Percentiles rank a stretch among this genome's conserved stretches.
Conservation (phyloP, 2,888 invertebrate genomes). For the Galeopsomyia nigrocyanea region DNA sequence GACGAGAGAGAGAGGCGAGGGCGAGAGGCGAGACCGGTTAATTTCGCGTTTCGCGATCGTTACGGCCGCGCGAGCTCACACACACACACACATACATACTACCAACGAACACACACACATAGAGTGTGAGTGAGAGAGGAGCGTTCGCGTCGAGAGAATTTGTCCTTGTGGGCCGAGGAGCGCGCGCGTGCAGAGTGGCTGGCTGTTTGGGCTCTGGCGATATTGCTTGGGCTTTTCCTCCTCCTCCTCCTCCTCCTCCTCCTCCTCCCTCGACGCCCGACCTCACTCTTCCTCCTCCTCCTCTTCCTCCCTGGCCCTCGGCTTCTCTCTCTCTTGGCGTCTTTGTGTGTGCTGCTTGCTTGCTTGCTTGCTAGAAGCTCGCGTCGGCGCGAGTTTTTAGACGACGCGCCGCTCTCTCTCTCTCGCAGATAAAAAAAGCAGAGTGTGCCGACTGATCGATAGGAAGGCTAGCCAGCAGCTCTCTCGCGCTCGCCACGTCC, state of each 20-base stretch:
- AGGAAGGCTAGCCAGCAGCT: conserved; percentile 31
- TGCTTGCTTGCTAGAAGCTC: not conserved
- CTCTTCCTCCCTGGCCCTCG: conserved; percentile 20
- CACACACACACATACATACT: not conserved
- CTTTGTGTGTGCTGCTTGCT: conserved; percentile 30
- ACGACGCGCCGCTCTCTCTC: conserved; percentile 32
- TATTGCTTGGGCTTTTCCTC: conserved; percentile 14
- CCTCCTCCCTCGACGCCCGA: conserved; percentile 1
- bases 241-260: conserved; percentile 13
- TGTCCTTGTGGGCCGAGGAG: conserved; percentile 33
- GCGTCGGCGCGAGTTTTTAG: conserved; percentile 42
- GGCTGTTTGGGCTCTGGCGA: conserved; percentile 10
- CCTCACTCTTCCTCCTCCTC: not conserved
- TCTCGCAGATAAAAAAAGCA: conserved; percentile 39
- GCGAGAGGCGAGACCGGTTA: conserved; percentile 41
- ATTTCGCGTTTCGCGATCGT: conserved; percentile 38
- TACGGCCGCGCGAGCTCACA: conserved; percentile 1
- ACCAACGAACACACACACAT: not conserved
- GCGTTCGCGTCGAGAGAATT: conserved; percentile 12
- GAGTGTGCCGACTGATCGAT: conserved; percentile 34
- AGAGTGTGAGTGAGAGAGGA: too few relatives aligned
- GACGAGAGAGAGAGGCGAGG: not conserved
- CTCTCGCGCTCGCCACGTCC: conserved; percentile 8
- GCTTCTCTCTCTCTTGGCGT: not conserved
- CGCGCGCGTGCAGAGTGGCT: conserved; percentile 16